A percentile compares a stretch with the other conserved stretches of the same genome.
phyloP scores from a whole-genome alignment of 2,888 invertebrate species.

The Melieria picta region DNA sequence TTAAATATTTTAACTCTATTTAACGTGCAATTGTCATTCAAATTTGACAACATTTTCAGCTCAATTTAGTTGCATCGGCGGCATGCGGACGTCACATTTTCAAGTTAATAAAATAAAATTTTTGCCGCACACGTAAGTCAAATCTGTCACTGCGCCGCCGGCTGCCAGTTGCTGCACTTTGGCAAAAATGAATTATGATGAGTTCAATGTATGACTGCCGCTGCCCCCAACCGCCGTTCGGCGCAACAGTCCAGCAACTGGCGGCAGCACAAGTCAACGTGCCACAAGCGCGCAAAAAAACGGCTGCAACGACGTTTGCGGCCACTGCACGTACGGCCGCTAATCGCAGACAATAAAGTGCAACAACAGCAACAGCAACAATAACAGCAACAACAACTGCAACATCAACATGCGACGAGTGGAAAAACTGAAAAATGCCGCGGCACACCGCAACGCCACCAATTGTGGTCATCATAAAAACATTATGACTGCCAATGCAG shows the following conservation, averaged over 20 bases:
- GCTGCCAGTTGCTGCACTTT: too few relatives aligned
- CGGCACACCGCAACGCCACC: constrained; percentile 2
- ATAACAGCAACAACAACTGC: constrained; percentile 10
- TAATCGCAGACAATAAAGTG: constrained; percentile 10
- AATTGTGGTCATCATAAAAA: constrained; percentile 26
- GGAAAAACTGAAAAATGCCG: background rate
- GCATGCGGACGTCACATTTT: too few relatives aligned
- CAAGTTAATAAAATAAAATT: too few relatives aligned
- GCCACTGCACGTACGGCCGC: background rate
- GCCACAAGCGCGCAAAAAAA: background rate
- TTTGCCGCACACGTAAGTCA: too few relatives aligned
- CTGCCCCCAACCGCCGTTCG: too few relatives aligned
- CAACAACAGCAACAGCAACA: constrained; percentile 17
- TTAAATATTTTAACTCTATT: too few relatives aligned
- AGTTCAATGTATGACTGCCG: constrained; percentile 1
- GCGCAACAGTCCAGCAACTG: background rate
- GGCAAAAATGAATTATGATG: constrained; percentile 31
- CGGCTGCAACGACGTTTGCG: background rate
- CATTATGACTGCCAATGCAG: constrained; percentile 2
- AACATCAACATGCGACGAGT: constrained; percentile 15
- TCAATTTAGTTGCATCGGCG: too few relatives aligned
- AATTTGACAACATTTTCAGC: too few relatives aligned
- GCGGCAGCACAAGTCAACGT: background rate
- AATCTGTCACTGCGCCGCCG: too few relatives aligned
- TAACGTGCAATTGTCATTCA: too few relatives aligned